These are phyloP conservation scores for Platynereis dumerilii DNA, from an alignment of 2,888 invertebrate species.

Conservation along the genomic window DNA sequence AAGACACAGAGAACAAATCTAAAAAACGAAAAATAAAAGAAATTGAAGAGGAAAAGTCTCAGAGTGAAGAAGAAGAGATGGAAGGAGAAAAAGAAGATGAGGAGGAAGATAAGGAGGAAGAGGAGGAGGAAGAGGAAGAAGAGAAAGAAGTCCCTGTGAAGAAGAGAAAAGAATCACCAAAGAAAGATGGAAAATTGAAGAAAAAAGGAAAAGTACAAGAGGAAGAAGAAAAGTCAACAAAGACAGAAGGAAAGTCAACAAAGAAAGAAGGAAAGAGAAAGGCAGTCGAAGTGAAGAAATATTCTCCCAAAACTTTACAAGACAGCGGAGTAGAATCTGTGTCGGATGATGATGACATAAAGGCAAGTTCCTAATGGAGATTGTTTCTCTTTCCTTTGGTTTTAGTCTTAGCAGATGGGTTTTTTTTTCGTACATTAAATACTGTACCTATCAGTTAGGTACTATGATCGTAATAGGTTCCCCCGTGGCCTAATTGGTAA, in stretches of 20 bases:
- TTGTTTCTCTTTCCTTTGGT: too few relatives aligned
- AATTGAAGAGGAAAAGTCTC: too few relatives aligned
- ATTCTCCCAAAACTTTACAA: conserved; percentile 5
- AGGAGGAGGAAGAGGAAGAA: conserved; percentile 8
- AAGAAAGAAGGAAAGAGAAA: not conserved
- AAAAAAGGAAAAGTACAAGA: too few relatives aligned
- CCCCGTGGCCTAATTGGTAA: too few relatives aligned
- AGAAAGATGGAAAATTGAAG: not conserved
- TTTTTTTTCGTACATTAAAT: too few relatives aligned
- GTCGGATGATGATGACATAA: not conserved
- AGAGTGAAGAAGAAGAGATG: too few relatives aligned
- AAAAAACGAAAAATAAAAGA: too few relatives aligned
- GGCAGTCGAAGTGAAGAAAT: not conserved
- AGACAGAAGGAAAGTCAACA: conserved; percentile 5
- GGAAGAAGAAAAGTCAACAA: not conserved
- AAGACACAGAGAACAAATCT: too few relatives aligned
- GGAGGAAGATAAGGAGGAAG: not conserved
- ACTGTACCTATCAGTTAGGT: too few relatives aligned
- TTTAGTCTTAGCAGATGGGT: too few relatives aligned
- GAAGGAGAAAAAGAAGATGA: too few relatives aligned
- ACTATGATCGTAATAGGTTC: too few relatives aligned
- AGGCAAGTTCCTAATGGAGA: not conserved
- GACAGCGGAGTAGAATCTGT: not conserved
- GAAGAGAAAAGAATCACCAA: not conserved
- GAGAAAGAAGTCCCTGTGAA: not conserved